These are phyloP conservation scores for Columba janthina DNA, from an alignment of 2,113 vertebrate genomes.

Conservation along the genomic window DNA sequence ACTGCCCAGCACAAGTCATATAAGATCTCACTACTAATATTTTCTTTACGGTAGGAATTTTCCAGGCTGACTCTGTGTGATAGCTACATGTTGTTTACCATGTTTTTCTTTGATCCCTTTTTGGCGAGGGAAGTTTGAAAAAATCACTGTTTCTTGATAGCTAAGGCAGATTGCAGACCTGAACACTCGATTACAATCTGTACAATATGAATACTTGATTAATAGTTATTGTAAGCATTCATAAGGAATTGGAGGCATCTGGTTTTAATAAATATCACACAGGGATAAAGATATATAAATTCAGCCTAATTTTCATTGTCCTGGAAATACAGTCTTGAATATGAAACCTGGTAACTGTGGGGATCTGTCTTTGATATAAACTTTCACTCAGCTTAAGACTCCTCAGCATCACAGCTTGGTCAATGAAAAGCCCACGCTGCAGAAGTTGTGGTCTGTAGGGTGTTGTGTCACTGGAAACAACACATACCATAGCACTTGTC, in stretches of 20 bases:
- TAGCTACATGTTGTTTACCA: neutral
- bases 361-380: neutral
- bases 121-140: neutral
- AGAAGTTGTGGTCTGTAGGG: neutral
- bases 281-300: neutral
- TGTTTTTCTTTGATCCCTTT: neutral
- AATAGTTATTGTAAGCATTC: conserved; percentile 29
- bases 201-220: neutral
- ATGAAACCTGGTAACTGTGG: neutral
- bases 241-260: conserved; percentile 4
- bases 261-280: conserved; percentile 13
- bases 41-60: neutral
- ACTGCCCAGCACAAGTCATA: neutral
- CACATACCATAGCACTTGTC: neutral
- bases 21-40: neutral
- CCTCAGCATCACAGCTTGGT: neutral
- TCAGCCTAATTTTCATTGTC: conserved; percentile 1
- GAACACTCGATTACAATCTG: neutral
- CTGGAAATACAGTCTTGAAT: neutral
- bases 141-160: neutral
- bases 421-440: neutral
- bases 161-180: neutral
- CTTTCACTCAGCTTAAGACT: neutral
- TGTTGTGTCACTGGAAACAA: neutral
- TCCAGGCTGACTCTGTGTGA: neutral